phyloP scores from a whole-genome alignment of 2,888 invertebrate genomes.

The Gymnocheta viridis region DNA sequence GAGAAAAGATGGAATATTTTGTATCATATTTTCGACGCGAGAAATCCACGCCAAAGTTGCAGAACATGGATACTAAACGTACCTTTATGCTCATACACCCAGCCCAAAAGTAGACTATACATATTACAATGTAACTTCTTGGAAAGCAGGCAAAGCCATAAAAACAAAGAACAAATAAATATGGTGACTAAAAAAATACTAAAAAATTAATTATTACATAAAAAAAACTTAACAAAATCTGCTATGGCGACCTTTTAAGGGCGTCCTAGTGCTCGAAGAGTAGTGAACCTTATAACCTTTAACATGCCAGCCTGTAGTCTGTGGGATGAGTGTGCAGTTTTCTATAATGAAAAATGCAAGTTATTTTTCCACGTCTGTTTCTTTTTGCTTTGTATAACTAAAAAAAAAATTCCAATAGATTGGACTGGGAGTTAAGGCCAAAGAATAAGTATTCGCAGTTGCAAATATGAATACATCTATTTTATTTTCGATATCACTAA shows the following conservation, averaged over 20 bases:
- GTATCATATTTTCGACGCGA: too few relatives aligned
- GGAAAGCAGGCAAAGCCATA: too few relatives aligned
- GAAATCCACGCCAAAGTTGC: too few relatives aligned
- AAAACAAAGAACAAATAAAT: neutral
- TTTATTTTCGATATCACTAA: neutral
- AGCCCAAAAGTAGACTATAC: neutral
- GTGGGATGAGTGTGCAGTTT: conserved; percentile 56
- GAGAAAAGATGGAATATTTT: too few relatives aligned
- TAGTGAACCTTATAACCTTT: conserved; percentile 10
- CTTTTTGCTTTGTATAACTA: neutral
- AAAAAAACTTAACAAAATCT: neutral
- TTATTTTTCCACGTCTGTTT: neutral
- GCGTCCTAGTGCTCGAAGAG: neutral
- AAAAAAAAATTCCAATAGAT: conserved; percentile 1
- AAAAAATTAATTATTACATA: neutral
- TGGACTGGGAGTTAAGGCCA: neutral
- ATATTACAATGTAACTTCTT: neutral
- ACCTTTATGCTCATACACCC: too few relatives aligned
- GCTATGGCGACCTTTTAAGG: conserved; percentile 6
- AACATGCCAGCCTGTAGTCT: neutral
- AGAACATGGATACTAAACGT: too few relatives aligned
- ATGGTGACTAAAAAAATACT: too few relatives aligned
- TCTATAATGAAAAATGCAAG: conserved; percentile 47
- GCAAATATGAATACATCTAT: neutral
- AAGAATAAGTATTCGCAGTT: conserved; percentile 9